Evolutionary conservation across 2,888 invertebrate genomes (phyloP), one percentile per base, ranked within the genome.

Genomic region (Dioctria linearis): DNA sequence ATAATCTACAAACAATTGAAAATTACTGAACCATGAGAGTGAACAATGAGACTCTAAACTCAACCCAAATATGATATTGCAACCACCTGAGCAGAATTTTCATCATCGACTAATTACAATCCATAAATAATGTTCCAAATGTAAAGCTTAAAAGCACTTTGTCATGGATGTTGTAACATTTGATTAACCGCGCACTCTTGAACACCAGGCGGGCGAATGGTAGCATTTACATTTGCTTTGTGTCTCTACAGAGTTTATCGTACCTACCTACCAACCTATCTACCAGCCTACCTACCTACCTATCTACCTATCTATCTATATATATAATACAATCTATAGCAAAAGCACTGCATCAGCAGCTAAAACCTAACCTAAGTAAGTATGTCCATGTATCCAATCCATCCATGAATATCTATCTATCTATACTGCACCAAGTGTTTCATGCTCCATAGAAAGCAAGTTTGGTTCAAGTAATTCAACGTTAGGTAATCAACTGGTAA

Each of bases 11-110:
- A 51, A 51, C 51, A 51, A 51, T 51, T 51, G 51, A 51, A 51
- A 51, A 51, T 51, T 51, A 51, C 51, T 51, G 51, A 51, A 51
- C 51, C 51, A 11, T 51, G 51, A 51, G 51, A 51, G 51, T 51
- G 51, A 51, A 51, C 51, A 51, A 51, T 51, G 51, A 51, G 51
- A 51, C 51, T 51, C 6, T 51, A 6, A 51, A 51, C 6, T 51
- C 51, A 51, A 51, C 25, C 25, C 25, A 25, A 25, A 25, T 25
- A 25, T 25, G 25, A 51, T 51, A 51, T 51, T 51, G 11, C 51
- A 51, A 51, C 51, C 51, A 11, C 51, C 11, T 51, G 51, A 51
- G 11, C 51, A 51, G 51, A 6, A 51, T 51, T 51, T 51, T 11
- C 51, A 51, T 51, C 51, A 11, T 51, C 8, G 51, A 51, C 51